Percentiles rank a stretch among this genome's conserved stretches.
Evolutionary conservation across 35 echinoderm and acorn worm genomes (phyloP).

Genomic region (Patiria miniata): DNA sequence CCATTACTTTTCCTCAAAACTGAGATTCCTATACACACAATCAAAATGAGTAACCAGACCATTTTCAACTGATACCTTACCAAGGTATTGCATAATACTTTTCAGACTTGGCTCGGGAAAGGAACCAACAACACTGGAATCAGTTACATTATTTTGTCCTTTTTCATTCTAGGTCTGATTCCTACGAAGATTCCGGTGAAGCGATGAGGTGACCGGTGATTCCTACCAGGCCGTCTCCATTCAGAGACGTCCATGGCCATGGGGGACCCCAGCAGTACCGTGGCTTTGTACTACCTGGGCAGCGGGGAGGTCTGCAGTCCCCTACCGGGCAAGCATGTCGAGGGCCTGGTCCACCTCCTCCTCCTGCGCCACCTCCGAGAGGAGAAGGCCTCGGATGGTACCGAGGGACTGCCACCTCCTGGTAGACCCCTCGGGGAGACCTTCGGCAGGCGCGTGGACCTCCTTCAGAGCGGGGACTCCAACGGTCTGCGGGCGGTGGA

Average conservation of each 20-base stretch:
- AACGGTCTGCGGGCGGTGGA: slow-evolving; percentile 14
- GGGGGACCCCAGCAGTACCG: slow-evolving; percentile 12
- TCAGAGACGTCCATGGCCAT: background rate
- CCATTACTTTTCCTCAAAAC: too few relatives aligned
- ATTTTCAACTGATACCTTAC: too few relatives aligned
- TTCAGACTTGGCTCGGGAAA: too few relatives aligned
- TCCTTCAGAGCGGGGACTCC: slow-evolving; percentile 16
- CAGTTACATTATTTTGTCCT: too few relatives aligned
- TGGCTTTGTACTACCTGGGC: slow-evolving; percentile 15
- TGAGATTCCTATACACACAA: too few relatives aligned
- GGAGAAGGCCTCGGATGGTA: background rate
- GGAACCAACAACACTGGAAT: too few relatives aligned
- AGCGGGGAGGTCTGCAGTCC: slow-evolving; percentile 6
- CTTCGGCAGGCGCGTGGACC: slow-evolving; percentile 11
- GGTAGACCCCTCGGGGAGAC: background rate
- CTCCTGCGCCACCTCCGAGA: slow-evolving; percentile 7
- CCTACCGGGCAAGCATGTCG: background rate
- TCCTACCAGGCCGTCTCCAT: too few relatives aligned
- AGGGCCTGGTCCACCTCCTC: background rate
- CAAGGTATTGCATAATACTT: too few relatives aligned
- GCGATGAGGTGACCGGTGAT: too few relatives aligned
- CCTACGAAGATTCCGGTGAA: too few relatives aligned
- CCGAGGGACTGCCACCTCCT: background rate
- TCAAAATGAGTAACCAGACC: too few relatives aligned
- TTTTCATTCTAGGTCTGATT: too few relatives aligned